These are phyloP conservation scores for Poecilia velifera DNA, from an alignment of 2,797 vertebrate species.

Conservation along the genomic window DNA sequence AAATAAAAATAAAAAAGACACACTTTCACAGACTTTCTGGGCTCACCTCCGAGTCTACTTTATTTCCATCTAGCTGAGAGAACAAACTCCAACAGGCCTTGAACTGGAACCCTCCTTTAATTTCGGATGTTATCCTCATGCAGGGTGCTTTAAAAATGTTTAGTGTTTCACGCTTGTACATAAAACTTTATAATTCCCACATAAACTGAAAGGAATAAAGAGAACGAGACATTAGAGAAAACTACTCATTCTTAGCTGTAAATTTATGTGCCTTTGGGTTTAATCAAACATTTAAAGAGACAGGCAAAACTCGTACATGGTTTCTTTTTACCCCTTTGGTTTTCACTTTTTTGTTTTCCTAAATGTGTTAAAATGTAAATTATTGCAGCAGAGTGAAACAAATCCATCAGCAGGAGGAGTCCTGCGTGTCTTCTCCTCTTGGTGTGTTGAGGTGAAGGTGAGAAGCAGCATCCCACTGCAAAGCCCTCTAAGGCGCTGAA, in stretches of 20 bases:
- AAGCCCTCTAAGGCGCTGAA: constrained; percentile 32
- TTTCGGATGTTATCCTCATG: not conserved
- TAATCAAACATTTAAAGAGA: not conserved
- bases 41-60: not conserved
- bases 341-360: not conserved
- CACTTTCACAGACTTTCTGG: not conserved
- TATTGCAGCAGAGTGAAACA: not conserved
- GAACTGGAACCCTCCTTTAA: not conserved
- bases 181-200: not conserved
- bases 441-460: not conserved
- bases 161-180: not conserved
- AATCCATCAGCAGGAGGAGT: not conserved
- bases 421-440: not conserved
- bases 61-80: not conserved
- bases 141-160: too few species aligned
- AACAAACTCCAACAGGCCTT: not conserved
- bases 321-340: not conserved
- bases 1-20: too few species aligned
- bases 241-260: too few species aligned
- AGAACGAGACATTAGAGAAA: too few species aligned
- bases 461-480: not conserved
- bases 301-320: not conserved
- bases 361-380: constrained; percentile 5
- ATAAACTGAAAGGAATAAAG: not conserved
- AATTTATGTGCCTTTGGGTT: not conserved